phyloP scores from a whole-genome alignment of 2,888 invertebrate species.

The Blera fallax region DNA sequence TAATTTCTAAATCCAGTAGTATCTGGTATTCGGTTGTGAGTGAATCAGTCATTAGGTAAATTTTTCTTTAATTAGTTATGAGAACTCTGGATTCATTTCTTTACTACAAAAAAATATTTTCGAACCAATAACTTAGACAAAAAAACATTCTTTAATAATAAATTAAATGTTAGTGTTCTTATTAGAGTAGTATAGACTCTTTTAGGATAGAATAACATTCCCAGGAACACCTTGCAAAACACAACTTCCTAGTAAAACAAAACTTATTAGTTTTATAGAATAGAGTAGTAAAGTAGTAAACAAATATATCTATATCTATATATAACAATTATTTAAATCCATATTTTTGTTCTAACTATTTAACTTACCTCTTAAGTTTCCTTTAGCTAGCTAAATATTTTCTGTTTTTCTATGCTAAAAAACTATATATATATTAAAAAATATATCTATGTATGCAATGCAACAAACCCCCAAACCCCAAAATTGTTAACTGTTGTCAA shows the following conservation, averaged over 20 bases:
- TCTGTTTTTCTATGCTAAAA: constrained; percentile 48
- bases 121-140: not conserved
- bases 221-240: constrained; percentile 27
- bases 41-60: no score
- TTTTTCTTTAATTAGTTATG: no score
- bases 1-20: no score
- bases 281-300: constrained; percentile 33
- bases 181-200: not conserved
- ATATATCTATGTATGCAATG: constrained; percentile 63
- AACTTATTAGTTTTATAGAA: constrained; percentile 25
- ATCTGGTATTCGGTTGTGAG: no score
- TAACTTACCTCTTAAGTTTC: constrained; percentile 24
- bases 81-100: no score
- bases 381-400: constrained; percentile 58
- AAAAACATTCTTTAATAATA: not conserved
- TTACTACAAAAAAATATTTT: no score
- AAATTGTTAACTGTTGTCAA: constrained; percentile 62
- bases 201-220: not conserved
- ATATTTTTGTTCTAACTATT: not conserved
- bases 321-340: not conserved
- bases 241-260: not conserved
- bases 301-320: constrained; percentile 18
- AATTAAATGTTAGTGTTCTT: no score
- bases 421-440: constrained; percentile 12
- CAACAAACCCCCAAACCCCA: constrained; percentile 65